phyloP scores from a whole-genome alignment of 2,888 invertebrate species.

The Hyppa rectilinea region DNA sequence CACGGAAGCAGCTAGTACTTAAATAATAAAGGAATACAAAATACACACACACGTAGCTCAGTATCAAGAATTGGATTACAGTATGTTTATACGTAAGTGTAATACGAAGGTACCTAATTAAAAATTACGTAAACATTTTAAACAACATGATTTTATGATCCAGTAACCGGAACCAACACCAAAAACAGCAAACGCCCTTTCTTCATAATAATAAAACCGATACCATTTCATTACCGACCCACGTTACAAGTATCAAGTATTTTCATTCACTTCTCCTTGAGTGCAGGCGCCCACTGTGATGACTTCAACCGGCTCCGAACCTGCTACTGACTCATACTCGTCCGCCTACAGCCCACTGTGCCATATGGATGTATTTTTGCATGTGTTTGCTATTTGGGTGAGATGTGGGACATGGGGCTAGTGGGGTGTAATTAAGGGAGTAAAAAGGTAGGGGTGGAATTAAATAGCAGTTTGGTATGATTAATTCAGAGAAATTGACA shows the following conservation, averaged over 20 bases:
- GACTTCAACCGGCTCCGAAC: constrained; percentile 72
- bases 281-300: constrained; percentile 65
- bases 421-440: not conserved
- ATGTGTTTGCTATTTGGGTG: constrained; percentile 13
- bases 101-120: constrained; percentile 30
- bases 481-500: not conserved
- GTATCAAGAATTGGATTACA: no score
- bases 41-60: no score
- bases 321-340: constrained; percentile 70
- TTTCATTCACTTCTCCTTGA: constrained; percentile 67
- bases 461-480: not conserved
- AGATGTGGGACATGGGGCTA: no score
- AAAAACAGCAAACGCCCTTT: constrained; percentile 31
- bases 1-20: no score
- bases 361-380: constrained; percentile 57
- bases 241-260: constrained; percentile 56
- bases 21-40: no score
- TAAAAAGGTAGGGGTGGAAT: not conserved
- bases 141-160: constrained; percentile 5
- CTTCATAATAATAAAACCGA: constrained; percentile 23
- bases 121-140: constrained; percentile 20
- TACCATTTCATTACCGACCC: constrained; percentile 33
- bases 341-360: constrained; percentile 67
- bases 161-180: constrained; percentile 8
- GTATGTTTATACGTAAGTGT: no score